phyloP scores from a whole-genome alignment of 2,113 vertebrate genomes.

The Parotia lawesii region DNA sequence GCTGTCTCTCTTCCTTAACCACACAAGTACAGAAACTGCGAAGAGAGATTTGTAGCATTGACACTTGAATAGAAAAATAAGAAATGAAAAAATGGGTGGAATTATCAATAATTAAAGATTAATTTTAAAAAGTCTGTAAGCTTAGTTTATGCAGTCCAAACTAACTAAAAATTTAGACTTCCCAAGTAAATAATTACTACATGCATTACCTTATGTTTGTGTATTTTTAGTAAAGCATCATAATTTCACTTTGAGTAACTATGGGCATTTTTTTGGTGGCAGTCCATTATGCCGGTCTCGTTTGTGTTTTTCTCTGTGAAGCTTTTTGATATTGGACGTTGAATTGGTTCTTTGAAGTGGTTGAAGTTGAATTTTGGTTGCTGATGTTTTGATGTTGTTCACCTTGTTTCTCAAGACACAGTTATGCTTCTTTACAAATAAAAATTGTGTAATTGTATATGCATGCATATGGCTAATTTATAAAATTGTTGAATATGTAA shows the following conservation, averaged over 20 bases:
- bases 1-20: background rate
- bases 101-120: background rate
- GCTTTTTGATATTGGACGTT: background rate
- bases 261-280: background rate
- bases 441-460: background rate
- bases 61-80: background rate
- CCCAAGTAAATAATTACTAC: background rate
- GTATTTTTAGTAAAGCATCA: background rate
- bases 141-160: background rate
- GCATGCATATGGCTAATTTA: background rate
- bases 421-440: background rate
- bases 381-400: background rate
- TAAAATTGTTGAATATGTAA: background rate
- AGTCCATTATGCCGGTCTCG: background rate
- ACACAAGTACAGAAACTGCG: background rate
- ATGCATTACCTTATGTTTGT: background rate
- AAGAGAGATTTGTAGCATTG: background rate
- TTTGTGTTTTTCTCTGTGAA: background rate
- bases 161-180: background rate
- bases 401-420: background rate
- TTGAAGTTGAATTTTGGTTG: background rate
- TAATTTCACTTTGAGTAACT: background rate
- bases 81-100: background rate
- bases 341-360: background rate
- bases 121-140: background rate